These are phyloP conservation scores for Papilio elwesi DNA, from an alignment of 2,888 invertebrate species.

Conservation along the genomic window DNA sequence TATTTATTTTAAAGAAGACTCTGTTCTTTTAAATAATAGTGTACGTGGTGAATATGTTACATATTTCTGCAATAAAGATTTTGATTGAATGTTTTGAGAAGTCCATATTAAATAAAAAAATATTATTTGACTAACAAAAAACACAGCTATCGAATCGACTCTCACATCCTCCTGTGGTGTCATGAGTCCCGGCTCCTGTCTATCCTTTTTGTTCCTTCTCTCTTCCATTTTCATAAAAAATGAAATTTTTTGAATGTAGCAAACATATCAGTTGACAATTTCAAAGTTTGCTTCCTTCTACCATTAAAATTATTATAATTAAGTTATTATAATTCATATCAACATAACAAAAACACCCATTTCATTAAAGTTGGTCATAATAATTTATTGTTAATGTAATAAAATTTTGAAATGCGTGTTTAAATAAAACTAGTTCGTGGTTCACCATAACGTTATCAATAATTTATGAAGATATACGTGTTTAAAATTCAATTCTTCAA, in stretches of 20 bases:
- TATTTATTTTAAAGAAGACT: not conserved
- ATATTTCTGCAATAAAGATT: no score
- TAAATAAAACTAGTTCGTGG: conserved; percentile 8
- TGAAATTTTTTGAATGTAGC: not conserved
- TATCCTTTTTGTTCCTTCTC: not conserved
- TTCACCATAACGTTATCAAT: not conserved
- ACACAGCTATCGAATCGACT: no score
- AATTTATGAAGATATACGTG: no score
- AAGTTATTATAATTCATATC: not conserved
- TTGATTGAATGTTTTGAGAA: no score
- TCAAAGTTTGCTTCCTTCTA: not conserved
- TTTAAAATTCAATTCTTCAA: no score
- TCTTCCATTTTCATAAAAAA: not conserved
- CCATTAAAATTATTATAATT: not conserved
- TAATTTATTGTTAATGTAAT: not conserved
- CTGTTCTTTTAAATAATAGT: not conserved
- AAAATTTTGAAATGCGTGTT: conserved; percentile 14
- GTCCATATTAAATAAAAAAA: no score
- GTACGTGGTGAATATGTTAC: no score
- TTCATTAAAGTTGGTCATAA: not conserved
- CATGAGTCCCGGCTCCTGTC: no score
- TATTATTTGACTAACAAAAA: no score
- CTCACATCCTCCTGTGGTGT: no score
- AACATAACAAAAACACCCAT: not conserved
- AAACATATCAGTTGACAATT: no score